phyloP scores from a whole-genome alignment of 2,888 invertebrate species.

The Chelonus formosanus region DNA sequence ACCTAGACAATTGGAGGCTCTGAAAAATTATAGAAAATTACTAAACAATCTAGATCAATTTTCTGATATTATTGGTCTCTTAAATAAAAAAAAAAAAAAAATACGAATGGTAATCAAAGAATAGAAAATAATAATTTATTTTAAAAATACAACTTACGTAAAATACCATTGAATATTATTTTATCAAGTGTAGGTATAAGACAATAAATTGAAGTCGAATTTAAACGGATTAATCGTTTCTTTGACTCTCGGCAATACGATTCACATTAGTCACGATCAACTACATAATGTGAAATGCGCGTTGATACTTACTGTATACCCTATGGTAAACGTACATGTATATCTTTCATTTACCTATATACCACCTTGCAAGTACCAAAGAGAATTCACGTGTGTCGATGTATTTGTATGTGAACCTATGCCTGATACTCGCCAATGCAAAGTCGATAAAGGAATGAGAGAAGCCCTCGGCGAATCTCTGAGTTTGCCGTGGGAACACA shows the following conservation, averaged over 20 bases:
- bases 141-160: too few species aligned
- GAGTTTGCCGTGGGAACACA: constrained; percentile 60
- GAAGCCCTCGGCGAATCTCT: constrained; percentile 52
- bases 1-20: too few species aligned
- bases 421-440: constrained; percentile 51
- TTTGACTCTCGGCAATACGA: constrained; percentile 34
- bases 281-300: constrained; percentile 26
- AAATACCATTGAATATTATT: too few species aligned
- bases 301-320: constrained; percentile 15
- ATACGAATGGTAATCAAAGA: too few species aligned
- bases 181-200: too few species aligned
- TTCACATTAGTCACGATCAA: constrained; percentile 43
- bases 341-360: constrained; percentile 13
- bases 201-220: too few species aligned
- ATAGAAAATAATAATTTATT: too few species aligned
- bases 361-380: neutral
- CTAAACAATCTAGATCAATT: too few species aligned
- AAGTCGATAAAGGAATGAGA: constrained; percentile 55
- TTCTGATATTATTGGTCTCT: too few species aligned
- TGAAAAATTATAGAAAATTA: too few species aligned
- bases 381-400: constrained; percentile 33
- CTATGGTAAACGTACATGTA: constrained; percentile 19
- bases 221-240: too few species aligned
- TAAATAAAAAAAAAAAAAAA: too few species aligned
- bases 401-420: constrained; percentile 39